phyloP scores from a whole-genome alignment of 2,797 vertebrate species.

The Tadarida brasiliensis region DNA sequence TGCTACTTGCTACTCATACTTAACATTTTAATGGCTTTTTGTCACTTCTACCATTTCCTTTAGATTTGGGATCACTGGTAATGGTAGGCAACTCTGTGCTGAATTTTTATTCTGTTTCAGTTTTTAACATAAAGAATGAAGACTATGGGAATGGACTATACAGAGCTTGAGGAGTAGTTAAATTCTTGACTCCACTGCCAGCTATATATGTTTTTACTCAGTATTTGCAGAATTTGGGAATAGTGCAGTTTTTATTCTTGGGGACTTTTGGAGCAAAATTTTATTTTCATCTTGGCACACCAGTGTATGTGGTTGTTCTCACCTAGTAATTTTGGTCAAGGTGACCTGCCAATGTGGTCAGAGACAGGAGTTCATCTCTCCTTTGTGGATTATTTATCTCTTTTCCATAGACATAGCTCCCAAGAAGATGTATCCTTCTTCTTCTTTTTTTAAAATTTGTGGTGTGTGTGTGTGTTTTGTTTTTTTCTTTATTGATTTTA shows the following conservation, averaged over 20 bases:
- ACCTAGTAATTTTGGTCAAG: background rate
- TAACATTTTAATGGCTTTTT: conserved; percentile 20
- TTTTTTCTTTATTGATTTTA: too few relatives aligned
- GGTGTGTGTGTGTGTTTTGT: too few relatives aligned
- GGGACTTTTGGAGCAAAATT: background rate
- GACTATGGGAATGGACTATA: background rate
- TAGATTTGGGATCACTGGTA: background rate
- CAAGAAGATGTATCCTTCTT: background rate
- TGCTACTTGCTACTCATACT: background rate
- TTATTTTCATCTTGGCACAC: background rate
- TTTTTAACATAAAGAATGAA: background rate
- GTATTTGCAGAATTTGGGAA: background rate
- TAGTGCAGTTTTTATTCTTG: background rate
- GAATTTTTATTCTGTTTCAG: conserved; percentile 36
- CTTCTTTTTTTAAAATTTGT: too few relatives aligned
- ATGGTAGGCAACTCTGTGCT: background rate
- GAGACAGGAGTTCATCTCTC: background rate
- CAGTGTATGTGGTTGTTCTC: background rate
- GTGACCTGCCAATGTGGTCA: background rate
- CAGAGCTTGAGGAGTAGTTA: background rate
- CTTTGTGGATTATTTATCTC: background rate
- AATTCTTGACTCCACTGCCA: background rate
- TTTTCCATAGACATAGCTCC: background rate
- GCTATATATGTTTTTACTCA: background rate
- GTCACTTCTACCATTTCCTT: background rate